Base-by-base conservation (phyloP, 2,113 vertebrate species). In the Mormyrus lacerda region DNA sequence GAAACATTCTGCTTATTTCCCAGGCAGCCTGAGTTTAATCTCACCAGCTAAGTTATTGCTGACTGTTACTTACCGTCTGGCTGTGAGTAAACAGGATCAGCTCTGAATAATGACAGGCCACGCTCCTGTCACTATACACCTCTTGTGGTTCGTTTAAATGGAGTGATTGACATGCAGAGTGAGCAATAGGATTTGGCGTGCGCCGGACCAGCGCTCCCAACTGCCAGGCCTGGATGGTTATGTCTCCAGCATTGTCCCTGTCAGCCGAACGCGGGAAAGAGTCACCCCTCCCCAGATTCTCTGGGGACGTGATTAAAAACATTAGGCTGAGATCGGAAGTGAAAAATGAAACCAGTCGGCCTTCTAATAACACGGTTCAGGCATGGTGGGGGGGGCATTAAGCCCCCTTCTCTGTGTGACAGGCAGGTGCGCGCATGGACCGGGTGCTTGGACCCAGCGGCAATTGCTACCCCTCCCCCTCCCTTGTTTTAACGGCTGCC, bases 401-500 rank as follows among this genome's bases (percentile, higher is more conserved):
- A 47, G 44, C 3, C 4, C 82, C 82, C 21, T 44, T 44, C 82
- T 84, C 39, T 44, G 44, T 21, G 21, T 45, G 42, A 47, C 42
- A 45, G 82, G 39, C 82, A 84, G 82, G 19, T 45, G 44, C 42
- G 7, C 21, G 42, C 17, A 3, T 2, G 82, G 44, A 44, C 82
- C 19, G 44, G 82, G 44, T 19, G 8, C 19, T n/a, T 44, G 19
- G 39, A 84, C 39, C 44, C 44, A 45, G 10, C 9, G 44, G 44
- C 82, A 84, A 45, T 84, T 84, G 31, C 15, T 4, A 3, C 21
- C 82, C 87, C 39, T 24, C 8, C 21, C 79, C 61, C 17, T 0
- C 42, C 44, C 82, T 65, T 48, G 61, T 73, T 89, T 88, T 86
- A 88, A 58, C 89, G 87, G 84, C 48, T 89, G 83, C 50, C n/a